Evolutionary conservation across 2,888 invertebrate species (phyloP), one percentile per base, ranked within the genome.

Genomic region (Cloeon dipterum): DNA sequence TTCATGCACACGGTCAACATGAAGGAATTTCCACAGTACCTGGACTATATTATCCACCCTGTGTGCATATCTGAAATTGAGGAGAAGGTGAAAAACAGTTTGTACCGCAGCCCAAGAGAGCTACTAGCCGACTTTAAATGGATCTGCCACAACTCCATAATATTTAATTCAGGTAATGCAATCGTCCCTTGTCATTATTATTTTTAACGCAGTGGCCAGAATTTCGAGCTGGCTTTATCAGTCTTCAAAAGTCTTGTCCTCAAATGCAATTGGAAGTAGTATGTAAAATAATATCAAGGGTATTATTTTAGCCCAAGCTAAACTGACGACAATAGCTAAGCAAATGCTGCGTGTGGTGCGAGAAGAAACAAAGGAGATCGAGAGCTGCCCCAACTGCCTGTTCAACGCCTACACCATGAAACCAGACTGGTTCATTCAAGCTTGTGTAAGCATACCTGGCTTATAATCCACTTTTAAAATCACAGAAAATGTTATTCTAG

Each of bases 331-430:
- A 25, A 67, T 68, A 5, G 86, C 86, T 5, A 79, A 79, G 45
- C 65, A 70, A 34, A 64, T 91, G 41, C 61, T 88, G 10, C 83
- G 86, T 52, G 70, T 81, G 3, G 83, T 85, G 44, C 76, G 78
- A 43, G 76, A 82, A 46, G 89, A 93, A 61, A 76, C 85, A 62
- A 70, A 70, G 32, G 91, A 93, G 61, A 83, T 93, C 40, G 88
- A 93, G 53, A 79, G 85, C 14, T 94, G 93, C 49, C 75, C 88
- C 0, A 83, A 86, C 51, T 94, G 93, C 54, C 93, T 91, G 57
- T 61, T 70, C 34, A 81, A 77, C 48, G 86, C 86, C 4, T 82
- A 85, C 50, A 74, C 76, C 1, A 68, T 76, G 23, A 64, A 70
- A 36, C 71, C 75, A 40, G 69, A 74, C 1, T 93, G 91, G 89